phyloP scores from a whole-genome alignment of 2,888 invertebrate species.

The Amphiduros pacificus region DNA sequence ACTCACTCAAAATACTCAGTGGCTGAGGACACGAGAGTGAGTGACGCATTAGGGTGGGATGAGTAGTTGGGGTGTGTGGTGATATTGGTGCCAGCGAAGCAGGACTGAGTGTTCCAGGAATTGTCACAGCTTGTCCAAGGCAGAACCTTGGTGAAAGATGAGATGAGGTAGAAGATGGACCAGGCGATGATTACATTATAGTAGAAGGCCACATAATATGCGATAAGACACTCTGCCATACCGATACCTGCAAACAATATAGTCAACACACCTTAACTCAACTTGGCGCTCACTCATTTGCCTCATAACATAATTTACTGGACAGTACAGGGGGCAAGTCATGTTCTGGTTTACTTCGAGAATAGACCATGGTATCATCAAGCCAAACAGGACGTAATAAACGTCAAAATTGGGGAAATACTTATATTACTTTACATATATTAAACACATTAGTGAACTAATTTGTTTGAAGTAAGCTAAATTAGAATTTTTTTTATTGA shows the following conservation, averaged over 20 bases:
- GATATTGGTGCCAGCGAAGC: conserved; percentile 47
- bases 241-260: conserved; percentile 71
- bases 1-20: conserved; percentile 70
- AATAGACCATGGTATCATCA: too few species aligned
- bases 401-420: too few species aligned
- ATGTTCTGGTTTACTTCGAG: too few species aligned
- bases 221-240: conserved; percentile 55
- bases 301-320: too few species aligned
- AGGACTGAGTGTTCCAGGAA: conserved; percentile 77
- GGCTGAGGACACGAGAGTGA: conserved; percentile 67
- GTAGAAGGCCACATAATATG: conserved; percentile 58
- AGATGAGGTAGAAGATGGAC: conserved; percentile 79
- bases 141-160: conserved; percentile 68
- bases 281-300: too few species aligned
- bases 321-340: too few species aligned
- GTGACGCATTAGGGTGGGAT: not conserved
- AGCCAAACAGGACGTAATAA: too few species aligned
- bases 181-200: conserved; percentile 82
- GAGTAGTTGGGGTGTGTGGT: conserved; percentile 18
- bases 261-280: too few species aligned
- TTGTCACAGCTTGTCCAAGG: conserved; percentile 84
- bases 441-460: too few species aligned
- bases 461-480: too few species aligned
- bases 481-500: too few species aligned
- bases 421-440: too few species aligned